Evolutionary conservation across 1,140 invertebrate species (phyloP).

Genomic region (Tetranychus urticae): DNA sequence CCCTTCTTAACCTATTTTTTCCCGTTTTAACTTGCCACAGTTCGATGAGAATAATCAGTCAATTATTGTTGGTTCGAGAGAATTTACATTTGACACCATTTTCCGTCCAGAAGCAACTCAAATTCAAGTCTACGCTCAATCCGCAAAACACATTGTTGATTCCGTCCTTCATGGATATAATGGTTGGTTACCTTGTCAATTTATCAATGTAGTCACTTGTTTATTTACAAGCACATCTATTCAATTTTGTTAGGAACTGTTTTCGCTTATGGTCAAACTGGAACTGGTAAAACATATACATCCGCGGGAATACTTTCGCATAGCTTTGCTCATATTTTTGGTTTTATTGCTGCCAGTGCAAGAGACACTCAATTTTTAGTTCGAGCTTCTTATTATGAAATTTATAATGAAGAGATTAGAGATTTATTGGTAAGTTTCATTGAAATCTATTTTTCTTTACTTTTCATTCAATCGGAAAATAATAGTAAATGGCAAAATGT

Average conservation of each 20-base stretch:
- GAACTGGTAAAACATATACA: constrained; percentile 50
- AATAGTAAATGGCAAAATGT: background rate
- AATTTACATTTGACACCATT: constrained; percentile 37
- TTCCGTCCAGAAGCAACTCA: constrained; percentile 27
- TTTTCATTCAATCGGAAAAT: no score
- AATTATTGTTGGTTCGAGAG: background rate
- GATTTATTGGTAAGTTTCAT: constrained; percentile 31
- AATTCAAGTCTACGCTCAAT: constrained; percentile 42
- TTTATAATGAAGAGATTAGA: constrained; percentile 57
- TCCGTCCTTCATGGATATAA: constrained; percentile 34
- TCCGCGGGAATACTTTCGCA: constrained; percentile 65
- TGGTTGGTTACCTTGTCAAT: constrained; percentile 8
- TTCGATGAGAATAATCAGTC: background rate
- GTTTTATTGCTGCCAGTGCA: constrained; percentile 42
- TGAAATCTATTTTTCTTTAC: background rate
- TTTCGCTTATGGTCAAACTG: constrained; percentile 50
- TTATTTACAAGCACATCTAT: background rate
- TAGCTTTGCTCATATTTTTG: constrained; percentile 50
- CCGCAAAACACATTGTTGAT: constrained; percentile 42
- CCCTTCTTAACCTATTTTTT: background rate
- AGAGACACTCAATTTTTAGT: constrained; percentile 41
- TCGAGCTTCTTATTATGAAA: constrained; percentile 47
- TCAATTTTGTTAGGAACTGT: constrained; percentile 31
- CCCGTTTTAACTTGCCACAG: background rate
- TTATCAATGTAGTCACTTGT: background rate